Evolutionary conservation across 2,113 vertebrate species (phyloP).

Genomic region (Lophura nycthemera): DNA sequence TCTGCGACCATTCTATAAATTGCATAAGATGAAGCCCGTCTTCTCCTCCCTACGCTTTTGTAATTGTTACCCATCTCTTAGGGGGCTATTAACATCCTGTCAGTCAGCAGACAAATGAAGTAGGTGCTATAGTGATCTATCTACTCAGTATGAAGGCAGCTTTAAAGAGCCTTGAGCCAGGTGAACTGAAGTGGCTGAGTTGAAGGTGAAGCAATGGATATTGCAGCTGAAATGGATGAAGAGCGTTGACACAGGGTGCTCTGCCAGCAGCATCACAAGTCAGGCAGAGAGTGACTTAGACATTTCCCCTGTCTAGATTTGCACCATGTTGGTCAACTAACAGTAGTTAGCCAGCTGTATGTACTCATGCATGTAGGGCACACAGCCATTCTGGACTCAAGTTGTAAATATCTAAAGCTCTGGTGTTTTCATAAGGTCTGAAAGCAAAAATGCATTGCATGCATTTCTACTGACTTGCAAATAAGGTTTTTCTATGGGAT

Average conservation of each 20-base stretch:
- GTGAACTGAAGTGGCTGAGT: background rate
- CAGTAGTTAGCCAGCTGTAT: background rate
- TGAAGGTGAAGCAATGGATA: background rate
- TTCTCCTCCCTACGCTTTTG: background rate
- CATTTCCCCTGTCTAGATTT: background rate
- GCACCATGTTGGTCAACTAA: background rate
- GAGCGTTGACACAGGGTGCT: background rate
- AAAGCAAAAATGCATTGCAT: background rate
- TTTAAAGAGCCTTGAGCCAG: background rate
- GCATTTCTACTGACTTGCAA: background rate
- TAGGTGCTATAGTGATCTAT: background rate
- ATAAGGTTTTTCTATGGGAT: background rate
- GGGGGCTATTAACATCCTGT: background rate
- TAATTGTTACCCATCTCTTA: background rate
- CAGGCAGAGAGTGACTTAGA: background rate
- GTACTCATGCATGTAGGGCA: rapidly evolving
- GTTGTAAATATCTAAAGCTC: background rate
- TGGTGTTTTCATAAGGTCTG: background rate
- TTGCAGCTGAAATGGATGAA: background rate
- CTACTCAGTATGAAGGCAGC: background rate
- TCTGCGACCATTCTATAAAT: background rate
- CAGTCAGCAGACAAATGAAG: background rate
- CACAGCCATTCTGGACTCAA: background rate
- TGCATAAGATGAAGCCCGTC: rapidly evolving
- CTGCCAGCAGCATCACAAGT: background rate